A percentile compares a stretch with the other conserved stretches of the same genome.
Conservation (phyloP, 2,113 vertebrate species). For the Lota lota region DNA sequence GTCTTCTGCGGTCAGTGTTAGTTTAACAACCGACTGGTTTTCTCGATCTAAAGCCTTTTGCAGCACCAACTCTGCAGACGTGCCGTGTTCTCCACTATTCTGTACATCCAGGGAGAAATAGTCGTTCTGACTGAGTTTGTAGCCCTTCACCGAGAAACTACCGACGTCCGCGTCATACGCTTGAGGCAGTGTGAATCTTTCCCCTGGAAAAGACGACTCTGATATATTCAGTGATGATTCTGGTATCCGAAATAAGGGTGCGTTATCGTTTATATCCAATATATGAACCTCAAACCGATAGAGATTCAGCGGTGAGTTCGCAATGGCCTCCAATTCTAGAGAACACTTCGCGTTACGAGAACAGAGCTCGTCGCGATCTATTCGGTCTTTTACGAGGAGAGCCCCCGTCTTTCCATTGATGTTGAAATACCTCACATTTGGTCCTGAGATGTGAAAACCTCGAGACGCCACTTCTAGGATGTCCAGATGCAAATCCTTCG, state of each 20-base stretch:
- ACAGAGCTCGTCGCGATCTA: slow-evolving; percentile 80
- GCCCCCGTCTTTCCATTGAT: slow-evolving; percentile 73
- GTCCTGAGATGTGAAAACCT: slow-evolving; percentile 73
- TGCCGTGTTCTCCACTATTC: slow-evolving; percentile 49
- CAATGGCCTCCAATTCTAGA: slow-evolving; percentile 76
- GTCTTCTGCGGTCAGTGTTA: slow-evolving; percentile 67
- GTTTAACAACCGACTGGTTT: slow-evolving; percentile 50
- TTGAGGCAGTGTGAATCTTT: slow-evolving; percentile 53
- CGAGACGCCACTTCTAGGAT: slow-evolving; percentile 59
- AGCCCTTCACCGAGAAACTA: slow-evolving; percentile 55
- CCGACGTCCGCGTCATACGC: slow-evolving; percentile 68
- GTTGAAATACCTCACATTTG: slow-evolving; percentile 67
- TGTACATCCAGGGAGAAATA: slow-evolving; percentile 71
- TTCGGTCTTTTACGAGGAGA: slow-evolving; percentile 73
- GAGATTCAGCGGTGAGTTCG: slow-evolving; percentile 76
- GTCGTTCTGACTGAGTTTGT: slow-evolving; percentile 70
- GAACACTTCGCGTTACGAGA: slow-evolving; percentile 66
- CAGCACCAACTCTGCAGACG: slow-evolving; percentile 64
- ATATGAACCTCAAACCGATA: slow-evolving; percentile 75
- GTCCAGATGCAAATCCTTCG: slow-evolving; percentile 69
- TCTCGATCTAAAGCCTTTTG: slow-evolving; percentile 71
- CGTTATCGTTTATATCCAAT: slow-evolving; percentile 83
- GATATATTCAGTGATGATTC: slow-evolving; percentile 61
- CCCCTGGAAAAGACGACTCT: slow-evolving; percentile 59
- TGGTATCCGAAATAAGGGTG: slow-evolving; percentile 68